Evolutionary conservation across 2,797 vertebrate genomes (phyloP).

Genomic region (Numenius phaeopus): DNA sequence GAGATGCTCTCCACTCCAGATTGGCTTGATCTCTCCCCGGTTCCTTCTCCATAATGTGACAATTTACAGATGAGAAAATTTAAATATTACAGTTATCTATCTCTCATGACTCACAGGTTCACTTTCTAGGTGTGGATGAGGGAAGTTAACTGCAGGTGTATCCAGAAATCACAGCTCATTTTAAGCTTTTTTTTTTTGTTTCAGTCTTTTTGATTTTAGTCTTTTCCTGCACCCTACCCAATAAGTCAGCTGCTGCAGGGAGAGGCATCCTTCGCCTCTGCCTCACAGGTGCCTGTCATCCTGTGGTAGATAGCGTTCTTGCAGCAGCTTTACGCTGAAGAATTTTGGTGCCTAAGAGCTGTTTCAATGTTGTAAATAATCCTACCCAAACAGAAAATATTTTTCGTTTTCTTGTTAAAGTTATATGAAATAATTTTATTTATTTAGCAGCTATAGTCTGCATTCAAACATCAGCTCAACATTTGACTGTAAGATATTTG

Average conservation of each 20-base stretch:
- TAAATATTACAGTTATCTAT: background rate
- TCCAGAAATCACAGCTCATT: background rate
- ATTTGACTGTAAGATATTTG: background rate
- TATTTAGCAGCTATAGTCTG: background rate
- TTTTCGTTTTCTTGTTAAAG: background rate
- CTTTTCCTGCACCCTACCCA: background rate
- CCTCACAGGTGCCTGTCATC: background rate
- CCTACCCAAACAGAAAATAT: background rate
- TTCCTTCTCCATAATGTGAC: background rate
- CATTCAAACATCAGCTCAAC: background rate
- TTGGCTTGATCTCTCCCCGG: background rate
- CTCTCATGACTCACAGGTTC: background rate
- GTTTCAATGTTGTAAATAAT: background rate
- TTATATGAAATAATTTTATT: background rate
- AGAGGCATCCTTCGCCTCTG: background rate
- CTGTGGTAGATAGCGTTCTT: background rate
- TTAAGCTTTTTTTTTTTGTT: background rate
- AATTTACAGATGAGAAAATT: background rate
- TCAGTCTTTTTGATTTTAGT: background rate
- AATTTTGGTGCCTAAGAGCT: background rate
- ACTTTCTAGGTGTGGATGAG: background rate
- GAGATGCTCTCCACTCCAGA: fast-evolving
- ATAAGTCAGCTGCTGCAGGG: background rate
- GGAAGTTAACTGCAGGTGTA: background rate
- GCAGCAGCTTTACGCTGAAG: background rate